Percentiles rank a stretch among this genome's conserved stretches.
Evolutionary conservation across 1,140 invertebrate species (phyloP).

Genomic region (Trichomalopsis sarcophagae): DNA sequence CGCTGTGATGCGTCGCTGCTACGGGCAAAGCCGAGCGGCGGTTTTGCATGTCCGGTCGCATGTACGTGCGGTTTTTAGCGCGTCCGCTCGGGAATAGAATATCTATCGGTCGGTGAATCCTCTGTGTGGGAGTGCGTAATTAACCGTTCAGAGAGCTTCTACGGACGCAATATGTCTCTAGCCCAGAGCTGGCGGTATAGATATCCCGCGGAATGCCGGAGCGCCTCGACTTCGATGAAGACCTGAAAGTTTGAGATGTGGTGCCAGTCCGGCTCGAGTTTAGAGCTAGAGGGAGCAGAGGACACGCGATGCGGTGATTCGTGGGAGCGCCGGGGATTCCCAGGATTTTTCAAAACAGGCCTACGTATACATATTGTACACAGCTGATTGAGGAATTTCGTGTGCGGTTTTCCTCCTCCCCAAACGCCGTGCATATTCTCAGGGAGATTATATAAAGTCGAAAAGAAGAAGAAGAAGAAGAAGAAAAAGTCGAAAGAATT

Average conservation of each 20-base stretch:
- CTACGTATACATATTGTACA: background rate
- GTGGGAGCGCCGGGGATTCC: conserved; percentile 24
- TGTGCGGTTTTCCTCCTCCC: background rate
- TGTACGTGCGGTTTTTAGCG: conserved; percentile 32
- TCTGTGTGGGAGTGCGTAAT: background rate
- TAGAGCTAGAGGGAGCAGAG: background rate
- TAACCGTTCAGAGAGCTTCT: background rate
- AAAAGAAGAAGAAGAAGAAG: background rate
- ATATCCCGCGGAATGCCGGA: too few relatives aligned
- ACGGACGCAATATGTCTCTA: conserved; percentile 30
- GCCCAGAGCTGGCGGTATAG: background rate
- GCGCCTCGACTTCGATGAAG: conserved; percentile 6
- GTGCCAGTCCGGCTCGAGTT: background rate
- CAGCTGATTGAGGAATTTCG: background rate
- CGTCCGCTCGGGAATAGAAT: conserved; percentile 49
- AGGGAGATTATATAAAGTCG: background rate
- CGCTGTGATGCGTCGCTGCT: background rate
- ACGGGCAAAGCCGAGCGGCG: conserved; percentile 24
- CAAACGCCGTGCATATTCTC: too few relatives aligned
- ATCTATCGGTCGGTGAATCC: conserved; percentile 32
- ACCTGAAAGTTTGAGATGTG: conserved; percentile 15
- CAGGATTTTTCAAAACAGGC: conserved; percentile 3
- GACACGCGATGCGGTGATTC: conserved; percentile 15
- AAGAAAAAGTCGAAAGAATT: background rate
- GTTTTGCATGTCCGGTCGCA: conserved; percentile 48